phyloP scores from a whole-genome alignment of 2,888 invertebrate genomes.

The Lycaena phlaeas region DNA sequence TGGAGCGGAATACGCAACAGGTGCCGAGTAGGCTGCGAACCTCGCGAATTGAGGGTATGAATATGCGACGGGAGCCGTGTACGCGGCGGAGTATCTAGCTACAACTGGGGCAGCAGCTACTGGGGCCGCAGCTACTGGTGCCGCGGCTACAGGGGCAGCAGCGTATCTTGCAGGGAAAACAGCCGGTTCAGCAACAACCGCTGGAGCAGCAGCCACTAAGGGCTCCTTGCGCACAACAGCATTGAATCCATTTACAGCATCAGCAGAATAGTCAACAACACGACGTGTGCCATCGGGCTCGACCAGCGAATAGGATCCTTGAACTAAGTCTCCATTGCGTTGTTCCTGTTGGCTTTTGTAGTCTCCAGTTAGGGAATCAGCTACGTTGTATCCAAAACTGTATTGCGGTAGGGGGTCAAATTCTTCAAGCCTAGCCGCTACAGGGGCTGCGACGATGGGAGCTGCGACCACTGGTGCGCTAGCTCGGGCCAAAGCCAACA shows the following conservation, averaged over 20 bases:
- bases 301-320: constrained; percentile 48
- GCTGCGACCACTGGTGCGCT: constrained; percentile 33
- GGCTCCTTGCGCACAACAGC: constrained; percentile 51
- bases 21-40: constrained; percentile 21
- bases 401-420: constrained; percentile 74
- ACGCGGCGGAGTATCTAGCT: constrained; percentile 35
- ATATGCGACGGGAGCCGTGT: constrained; percentile 28
- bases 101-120: constrained; percentile 21
- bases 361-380: constrained; percentile 52
- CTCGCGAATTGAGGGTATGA: no score
- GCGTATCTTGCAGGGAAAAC: constrained; percentile 32
- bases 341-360: constrained; percentile 59
- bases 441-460: constrained; percentile 29
- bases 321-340: constrained; percentile 66
- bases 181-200: constrained; percentile 28
- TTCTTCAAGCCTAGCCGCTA: constrained; percentile 41
- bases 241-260: constrained; percentile 51
- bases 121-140: constrained; percentile 23
- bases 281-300: constrained; percentile 55
- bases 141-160: constrained; percentile 26
- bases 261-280: constrained; percentile 48
- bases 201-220: constrained; percentile 35
- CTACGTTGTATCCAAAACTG: constrained; percentile 51
- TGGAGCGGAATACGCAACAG: constrained; percentile 19
- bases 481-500: constrained; percentile 41